Percentiles rank a stretch among this genome's conserved stretches.
Evolutionary conservation across 2,888 invertebrate genomes (phyloP).

Genomic region (Chelonus formosanus): DNA sequence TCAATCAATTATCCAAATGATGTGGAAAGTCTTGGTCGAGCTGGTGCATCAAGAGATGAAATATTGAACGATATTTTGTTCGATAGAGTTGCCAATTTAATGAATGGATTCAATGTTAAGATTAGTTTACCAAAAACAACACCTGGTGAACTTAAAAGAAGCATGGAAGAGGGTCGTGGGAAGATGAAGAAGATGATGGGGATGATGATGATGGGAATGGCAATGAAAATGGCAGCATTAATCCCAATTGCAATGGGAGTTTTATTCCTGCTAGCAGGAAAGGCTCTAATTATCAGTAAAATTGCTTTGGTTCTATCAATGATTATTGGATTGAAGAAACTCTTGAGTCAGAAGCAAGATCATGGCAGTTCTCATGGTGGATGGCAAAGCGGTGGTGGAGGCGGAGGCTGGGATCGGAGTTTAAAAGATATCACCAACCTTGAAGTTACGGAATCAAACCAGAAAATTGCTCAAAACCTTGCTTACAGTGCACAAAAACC

Average conservation of each 20-base stretch:
- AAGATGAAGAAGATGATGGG: slow-evolving; percentile 93
- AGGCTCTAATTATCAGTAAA: slow-evolving; percentile 84
- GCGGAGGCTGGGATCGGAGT: slow-evolving; percentile 75
- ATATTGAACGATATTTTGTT: slow-evolving; percentile 75
- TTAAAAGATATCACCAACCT: slow-evolving; percentile 55
- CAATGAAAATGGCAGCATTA: slow-evolving; percentile 85
- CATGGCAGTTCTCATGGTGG: slow-evolving; percentile 62
- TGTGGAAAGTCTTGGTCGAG: slow-evolving; percentile 71
- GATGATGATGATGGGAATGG: slow-evolving; percentile 89
- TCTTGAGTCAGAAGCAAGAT: slow-evolving; percentile 74
- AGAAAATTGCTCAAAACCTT: slow-evolving; percentile 70
- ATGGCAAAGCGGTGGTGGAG: slow-evolving; percentile 62
- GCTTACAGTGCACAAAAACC: slow-evolving; percentile 72
- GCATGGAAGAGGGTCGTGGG: slow-evolving; percentile 82
- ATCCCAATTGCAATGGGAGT: slow-evolving; percentile 83
- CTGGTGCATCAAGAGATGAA: slow-evolving; percentile 73
- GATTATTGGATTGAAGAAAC: slow-evolving; percentile 84
- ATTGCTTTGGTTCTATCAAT: slow-evolving; percentile 83
- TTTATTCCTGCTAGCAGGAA: slow-evolving; percentile 83
- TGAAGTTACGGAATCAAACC: slow-evolving; percentile 45
- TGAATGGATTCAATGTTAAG: slow-evolving; percentile 80
- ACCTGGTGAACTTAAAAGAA: slow-evolving; percentile 74
- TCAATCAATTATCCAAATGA: slow-evolving; percentile 56
- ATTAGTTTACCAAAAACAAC: slow-evolving; percentile 79
- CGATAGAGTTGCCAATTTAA: slow-evolving; percentile 76